Evolutionary conservation across 2,113 vertebrate species (phyloP), one percentile per base, ranked within the genome.

Genomic region (Rana temporaria): DNA sequence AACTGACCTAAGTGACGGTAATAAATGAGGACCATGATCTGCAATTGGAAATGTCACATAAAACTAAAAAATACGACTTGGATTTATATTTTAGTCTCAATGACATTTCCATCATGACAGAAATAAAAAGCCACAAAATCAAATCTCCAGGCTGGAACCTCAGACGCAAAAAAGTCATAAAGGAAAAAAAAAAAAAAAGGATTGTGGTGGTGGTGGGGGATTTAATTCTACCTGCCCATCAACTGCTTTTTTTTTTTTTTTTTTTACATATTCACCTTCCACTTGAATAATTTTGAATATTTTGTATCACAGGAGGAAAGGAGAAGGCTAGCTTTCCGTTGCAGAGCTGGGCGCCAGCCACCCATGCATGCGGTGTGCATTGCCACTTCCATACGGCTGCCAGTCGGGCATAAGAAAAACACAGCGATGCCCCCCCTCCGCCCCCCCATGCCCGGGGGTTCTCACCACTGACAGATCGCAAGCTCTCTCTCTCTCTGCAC

Each of bases 141-240:
- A 75, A 82, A 74, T 75, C 59, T 52, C 70, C 26, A 59, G 59
- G 56, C 24, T 30, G 65, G 59, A n/a, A 55, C n/a, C 64, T 71
- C 20, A 19, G 53, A 34, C 62, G n/a, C 17, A 17, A 59, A 66
- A 74, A 74, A 42, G 57, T 17, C n/a, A n/a, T 17, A 48, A 55
- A 63, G 57, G 84, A 92, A 91, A 90, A 86, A 85, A 92, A 92
- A 88, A 85, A 83, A 82, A 79, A 86, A 90, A 86, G 55, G 70
- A n/a, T 73, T 86, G 87, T 17, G 5, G 32, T 11, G 20, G 30
- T 14, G 22, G 42, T 30, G 48, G 34, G 17, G 59, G 20, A 55
- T 78, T n/a, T 55, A 55, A 78, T 67, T 38, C 53, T 53, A 2
- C 42, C 48, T 55, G 52, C 53, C 70, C 53, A 32, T 74, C 52